Percentiles rank a stretch among this genome's conserved stretches.
Conservation (phyloP, 1,140 invertebrate species). For the Uloborus diversus region DNA sequence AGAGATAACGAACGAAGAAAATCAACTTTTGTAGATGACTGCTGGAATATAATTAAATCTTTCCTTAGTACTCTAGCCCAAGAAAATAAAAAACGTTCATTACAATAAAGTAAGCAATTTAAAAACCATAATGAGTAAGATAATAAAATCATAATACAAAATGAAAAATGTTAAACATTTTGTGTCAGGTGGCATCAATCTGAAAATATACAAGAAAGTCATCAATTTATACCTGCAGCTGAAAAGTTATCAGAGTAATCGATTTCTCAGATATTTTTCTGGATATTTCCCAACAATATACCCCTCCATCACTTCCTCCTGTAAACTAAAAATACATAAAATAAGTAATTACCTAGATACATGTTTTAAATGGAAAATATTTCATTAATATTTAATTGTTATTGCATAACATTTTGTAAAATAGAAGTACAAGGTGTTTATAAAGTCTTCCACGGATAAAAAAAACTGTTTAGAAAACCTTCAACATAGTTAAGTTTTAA, state of each 20-base stretch:
- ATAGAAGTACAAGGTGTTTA: too few relatives aligned
- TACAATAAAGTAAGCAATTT: too few relatives aligned
- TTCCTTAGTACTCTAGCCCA: not conserved
- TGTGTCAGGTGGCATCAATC: not conserved
- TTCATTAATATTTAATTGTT: too few relatives aligned
- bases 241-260: slow-evolving; percentile 15
- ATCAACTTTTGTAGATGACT: not conserved
- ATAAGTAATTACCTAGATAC: too few relatives aligned
- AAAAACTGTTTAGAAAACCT: too few relatives aligned
- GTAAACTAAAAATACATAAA: too few relatives aligned
- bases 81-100: not conserved
- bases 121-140: too few relatives aligned
- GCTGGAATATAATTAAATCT: not conserved
- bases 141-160: not conserved
- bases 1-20: slow-evolving; percentile 8
- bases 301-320: slow-evolving; percentile 43
- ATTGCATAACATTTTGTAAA: too few relatives aligned
- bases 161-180: not conserved
- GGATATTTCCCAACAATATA: slow-evolving; percentile 11
- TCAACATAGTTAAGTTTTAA: too few relatives aligned
- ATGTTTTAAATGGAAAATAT: too few relatives aligned
- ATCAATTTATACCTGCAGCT: not conserved
- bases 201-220: not conserved
- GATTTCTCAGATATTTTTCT: not conserved
- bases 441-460: too few relatives aligned